These are phyloP conservation scores for Euclidia mi DNA, from an alignment of 2,888 invertebrate species.

Conservation along the genomic window DNA sequence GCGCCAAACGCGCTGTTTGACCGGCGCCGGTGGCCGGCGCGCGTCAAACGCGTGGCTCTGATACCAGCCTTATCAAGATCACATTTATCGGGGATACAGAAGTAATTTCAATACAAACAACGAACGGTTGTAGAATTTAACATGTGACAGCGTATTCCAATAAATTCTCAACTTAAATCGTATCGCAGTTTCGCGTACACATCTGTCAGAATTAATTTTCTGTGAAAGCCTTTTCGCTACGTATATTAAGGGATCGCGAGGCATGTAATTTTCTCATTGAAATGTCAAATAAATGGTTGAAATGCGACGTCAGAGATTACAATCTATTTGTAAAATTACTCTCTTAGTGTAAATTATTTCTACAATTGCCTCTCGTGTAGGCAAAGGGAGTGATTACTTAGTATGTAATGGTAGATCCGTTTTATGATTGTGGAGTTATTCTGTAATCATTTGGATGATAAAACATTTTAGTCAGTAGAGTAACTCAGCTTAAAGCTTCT, in stretches of 20 bases:
- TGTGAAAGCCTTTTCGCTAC: slow-evolving; percentile 29
- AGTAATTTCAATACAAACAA: not conserved
- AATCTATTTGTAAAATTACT: slow-evolving; percentile 19
- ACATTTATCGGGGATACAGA: not conserved
- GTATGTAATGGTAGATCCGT: too few species aligned
- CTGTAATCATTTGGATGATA: too few species aligned
- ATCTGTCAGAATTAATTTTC: slow-evolving; percentile 30
- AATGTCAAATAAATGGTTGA: slow-evolving; percentile 32
- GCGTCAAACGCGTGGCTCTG: too few species aligned
- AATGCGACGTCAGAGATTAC: slow-evolving; percentile 35
- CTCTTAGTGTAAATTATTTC: slow-evolving; percentile 10
- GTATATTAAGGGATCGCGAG: slow-evolving; percentile 31
- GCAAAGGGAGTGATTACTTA: not conserved
- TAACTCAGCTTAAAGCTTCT: too few species aligned
- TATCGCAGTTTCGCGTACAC: slow-evolving; percentile 9
- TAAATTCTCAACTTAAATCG: slow-evolving; percentile 19
- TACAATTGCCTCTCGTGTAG: not conserved
- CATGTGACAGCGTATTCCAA: slow-evolving; percentile 8
- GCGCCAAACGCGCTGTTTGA: too few species aligned
- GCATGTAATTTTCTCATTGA: slow-evolving; percentile 44
- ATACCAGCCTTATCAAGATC: too few species aligned
- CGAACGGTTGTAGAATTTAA: not conserved
- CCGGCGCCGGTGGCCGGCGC: too few species aligned
- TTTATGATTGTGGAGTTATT: too few species aligned
- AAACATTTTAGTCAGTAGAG: too few species aligned